Conservation (phyloP, 2,888 invertebrate species). For the Caenorhabditis virilis region DNA sequence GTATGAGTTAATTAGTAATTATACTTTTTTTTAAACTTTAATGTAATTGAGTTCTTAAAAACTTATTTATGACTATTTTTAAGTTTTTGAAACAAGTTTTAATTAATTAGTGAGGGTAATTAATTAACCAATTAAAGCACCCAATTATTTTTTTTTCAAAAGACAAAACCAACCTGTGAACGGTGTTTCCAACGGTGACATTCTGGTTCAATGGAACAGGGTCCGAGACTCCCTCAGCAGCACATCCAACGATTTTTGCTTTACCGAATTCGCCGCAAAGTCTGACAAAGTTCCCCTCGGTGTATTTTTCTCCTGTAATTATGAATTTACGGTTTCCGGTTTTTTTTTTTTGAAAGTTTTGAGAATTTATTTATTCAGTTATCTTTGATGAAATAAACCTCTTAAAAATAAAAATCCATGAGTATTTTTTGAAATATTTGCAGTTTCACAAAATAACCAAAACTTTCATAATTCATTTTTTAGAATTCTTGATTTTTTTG, state of each 20-base stretch:
- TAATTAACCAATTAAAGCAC: too few relatives aligned
- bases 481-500: too few relatives aligned
- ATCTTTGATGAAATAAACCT: not conserved
- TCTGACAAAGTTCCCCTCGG: conserved; percentile 21
- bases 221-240: conserved; percentile 11
- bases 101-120: too few relatives aligned
- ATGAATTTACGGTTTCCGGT: not conserved
- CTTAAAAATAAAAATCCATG: too few relatives aligned
- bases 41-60: too few relatives aligned
- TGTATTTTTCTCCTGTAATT: conserved; percentile 16
- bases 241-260: conserved; percentile 18
- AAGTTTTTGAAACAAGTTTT: too few relatives aligned
- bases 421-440: too few relatives aligned
- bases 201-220: conserved; percentile 26
- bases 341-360: not conserved
- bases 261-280: conserved; percentile 3
- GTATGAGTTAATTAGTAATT: too few relatives aligned
- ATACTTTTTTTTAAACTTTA: too few relatives aligned
- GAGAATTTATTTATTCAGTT: not conserved
- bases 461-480: too few relatives aligned
- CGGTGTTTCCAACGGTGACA: conserved; percentile 16
- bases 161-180: conserved; percentile 9
- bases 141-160: conserved; percentile 1
- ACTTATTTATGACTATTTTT: too few relatives aligned
- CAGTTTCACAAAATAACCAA: too few relatives aligned